Percentiles rank a stretch among this genome's conserved stretches.
Evolutionary conservation across 2,888 invertebrate species (phyloP).

Genomic region (Odontocolon sp.): DNA sequence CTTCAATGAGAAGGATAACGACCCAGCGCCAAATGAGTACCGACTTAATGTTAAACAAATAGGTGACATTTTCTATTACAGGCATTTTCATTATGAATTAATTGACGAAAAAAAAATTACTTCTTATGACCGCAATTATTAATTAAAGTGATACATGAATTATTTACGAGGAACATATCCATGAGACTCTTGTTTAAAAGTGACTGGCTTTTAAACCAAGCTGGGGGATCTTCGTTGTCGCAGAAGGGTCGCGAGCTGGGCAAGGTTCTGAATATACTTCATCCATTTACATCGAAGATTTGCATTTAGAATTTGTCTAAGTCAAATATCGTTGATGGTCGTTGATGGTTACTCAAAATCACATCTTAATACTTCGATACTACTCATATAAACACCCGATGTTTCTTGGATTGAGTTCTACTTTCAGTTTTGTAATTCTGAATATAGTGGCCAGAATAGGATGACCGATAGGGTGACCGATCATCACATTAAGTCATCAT

Average conservation of each 20-base stretch:
- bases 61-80: constrained; percentile 46
- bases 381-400: too few relatives aligned
- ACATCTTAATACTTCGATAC: too few relatives aligned
- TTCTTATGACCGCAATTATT: not conserved
- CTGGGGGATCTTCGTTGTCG: constrained; percentile 51
- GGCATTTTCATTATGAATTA: constrained; percentile 21
- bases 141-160: not conserved
- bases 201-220: too few relatives aligned
- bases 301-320: not conserved
- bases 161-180: constrained; percentile 26
- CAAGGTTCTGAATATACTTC: constrained; percentile 45
- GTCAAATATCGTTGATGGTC: not conserved
- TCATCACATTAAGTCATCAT: not conserved
- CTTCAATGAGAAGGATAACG: constrained; percentile 58
- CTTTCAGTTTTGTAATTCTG: not conserved
- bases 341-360: too few relatives aligned
- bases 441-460: not conserved
- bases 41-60: constrained; percentile 51
- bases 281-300: constrained; percentile 58
- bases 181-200: constrained; percentile 54
- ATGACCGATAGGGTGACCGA: too few relatives aligned
- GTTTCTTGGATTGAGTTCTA: too few relatives aligned
- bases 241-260: constrained; percentile 33
- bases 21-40: constrained; percentile 50
- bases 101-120: not conserved